Percentiles rank a stretch among this genome's conserved stretches.
These are phyloP conservation scores for Pelobates cultripes DNA, from an alignment of 2,797 vertebrate species.

Conservation along the genomic window DNA sequence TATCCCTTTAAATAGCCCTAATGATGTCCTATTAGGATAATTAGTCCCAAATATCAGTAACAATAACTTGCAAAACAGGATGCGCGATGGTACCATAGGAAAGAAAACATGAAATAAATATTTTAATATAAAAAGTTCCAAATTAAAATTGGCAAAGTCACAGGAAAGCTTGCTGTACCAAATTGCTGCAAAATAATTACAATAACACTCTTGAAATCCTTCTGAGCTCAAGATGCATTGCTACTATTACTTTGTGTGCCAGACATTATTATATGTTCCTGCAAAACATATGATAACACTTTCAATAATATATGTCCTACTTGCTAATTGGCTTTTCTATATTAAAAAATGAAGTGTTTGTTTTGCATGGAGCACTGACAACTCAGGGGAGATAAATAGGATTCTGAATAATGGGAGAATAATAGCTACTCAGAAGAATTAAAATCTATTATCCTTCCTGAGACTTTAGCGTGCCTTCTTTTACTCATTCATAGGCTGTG, in stretches of 20 bases:
- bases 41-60: too few species aligned
- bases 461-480: constrained; percentile 24
- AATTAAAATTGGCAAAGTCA: too few species aligned
- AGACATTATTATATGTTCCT: constrained; percentile 34
- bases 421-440: constrained; percentile 35
- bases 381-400: constrained; percentile 21
- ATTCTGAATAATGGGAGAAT: constrained; percentile 26
- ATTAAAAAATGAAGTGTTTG: constrained; percentile 18
- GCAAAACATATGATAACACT: constrained; percentile 37
- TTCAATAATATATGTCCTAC: constrained; percentile 30
- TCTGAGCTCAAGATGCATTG: constrained; percentile 6
- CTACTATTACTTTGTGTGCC: constrained; percentile 5
- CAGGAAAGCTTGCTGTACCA: not conserved
- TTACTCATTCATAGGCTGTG: constrained; percentile 21
- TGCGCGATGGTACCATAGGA: too few species aligned
- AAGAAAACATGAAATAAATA: too few species aligned
- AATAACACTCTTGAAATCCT: constrained; percentile 31
- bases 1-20: too few species aligned
- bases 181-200: constrained; percentile 21
- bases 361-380: constrained; percentile 32
- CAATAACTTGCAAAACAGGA: too few species aligned
- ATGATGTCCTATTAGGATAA: too few species aligned
- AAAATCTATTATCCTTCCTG: constrained; percentile 35
- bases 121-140: too few species aligned
- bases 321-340: constrained; percentile 39